These are phyloP conservation scores for Theretra japonica DNA, from an alignment of 2,888 invertebrate genomes.

Conservation along the genomic window DNA sequence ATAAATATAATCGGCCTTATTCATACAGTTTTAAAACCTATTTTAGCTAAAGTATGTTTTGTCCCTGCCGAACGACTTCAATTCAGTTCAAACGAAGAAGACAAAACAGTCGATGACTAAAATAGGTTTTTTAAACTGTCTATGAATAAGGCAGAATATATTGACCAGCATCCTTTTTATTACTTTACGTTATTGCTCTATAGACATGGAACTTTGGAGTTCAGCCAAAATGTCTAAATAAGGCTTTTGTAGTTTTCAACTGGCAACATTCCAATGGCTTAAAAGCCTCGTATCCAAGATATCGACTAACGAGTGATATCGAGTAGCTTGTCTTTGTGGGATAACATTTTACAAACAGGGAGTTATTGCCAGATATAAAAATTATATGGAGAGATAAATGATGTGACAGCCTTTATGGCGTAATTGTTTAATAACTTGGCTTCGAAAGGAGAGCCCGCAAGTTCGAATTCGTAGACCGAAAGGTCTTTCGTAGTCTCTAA, in stretches of 20 bases:
- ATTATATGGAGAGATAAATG: background rate
- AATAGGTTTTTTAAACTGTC: too few relatives aligned
- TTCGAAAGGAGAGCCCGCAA: too few relatives aligned
- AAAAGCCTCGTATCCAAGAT: background rate
- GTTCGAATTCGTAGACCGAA: background rate
- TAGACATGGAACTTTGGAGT: background rate
- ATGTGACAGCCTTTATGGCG: background rate
- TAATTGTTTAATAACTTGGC: too few relatives aligned
- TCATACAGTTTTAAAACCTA: too few relatives aligned
- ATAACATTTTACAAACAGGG: background rate
- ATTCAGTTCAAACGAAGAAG: too few relatives aligned
- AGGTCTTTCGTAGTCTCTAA: background rate
- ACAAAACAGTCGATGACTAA: too few relatives aligned
- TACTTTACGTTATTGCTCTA: background rate
- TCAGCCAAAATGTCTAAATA: background rate
- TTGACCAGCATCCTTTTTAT: background rate
- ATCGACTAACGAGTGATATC: background rate
- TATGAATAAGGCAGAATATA: too few relatives aligned
- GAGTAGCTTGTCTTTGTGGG: background rate
- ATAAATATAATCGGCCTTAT: too few relatives aligned
- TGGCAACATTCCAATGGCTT: conserved; percentile 15
- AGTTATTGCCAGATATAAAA: too few relatives aligned
- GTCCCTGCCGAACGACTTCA: too few relatives aligned
- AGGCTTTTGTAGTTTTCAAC: background rate
- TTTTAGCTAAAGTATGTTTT: too few relatives aligned